phyloP scores from a whole-genome alignment of 2,113 vertebrate species.

The Anarhynchus alexandrinus region DNA sequence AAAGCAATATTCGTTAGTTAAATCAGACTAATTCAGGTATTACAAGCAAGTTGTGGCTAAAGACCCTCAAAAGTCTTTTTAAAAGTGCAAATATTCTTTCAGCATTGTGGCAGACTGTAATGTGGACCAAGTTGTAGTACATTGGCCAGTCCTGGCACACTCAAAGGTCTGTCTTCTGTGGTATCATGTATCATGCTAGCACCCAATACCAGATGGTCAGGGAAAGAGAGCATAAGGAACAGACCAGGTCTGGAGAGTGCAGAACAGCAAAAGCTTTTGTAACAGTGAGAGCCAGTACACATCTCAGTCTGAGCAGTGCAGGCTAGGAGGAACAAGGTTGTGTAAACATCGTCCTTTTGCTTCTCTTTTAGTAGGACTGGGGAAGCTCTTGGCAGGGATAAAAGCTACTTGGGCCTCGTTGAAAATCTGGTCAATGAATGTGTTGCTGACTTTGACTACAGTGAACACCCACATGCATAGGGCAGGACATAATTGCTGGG shows the following conservation, averaged over 20 bases:
- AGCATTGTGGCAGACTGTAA: background rate
- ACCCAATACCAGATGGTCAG: background rate
- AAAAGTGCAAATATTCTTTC: background rate
- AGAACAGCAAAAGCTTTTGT: background rate
- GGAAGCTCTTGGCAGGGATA: background rate
- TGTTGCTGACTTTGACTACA: background rate
- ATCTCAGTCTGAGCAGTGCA: background rate
- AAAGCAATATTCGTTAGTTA: background rate
- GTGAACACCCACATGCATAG: background rate
- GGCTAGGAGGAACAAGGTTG: background rate
- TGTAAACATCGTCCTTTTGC: background rate
- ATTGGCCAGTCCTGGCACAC: background rate
- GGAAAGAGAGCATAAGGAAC: accelerated
- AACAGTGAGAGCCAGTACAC: background rate
- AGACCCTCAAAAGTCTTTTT: background rate
- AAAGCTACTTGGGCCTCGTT: background rate
- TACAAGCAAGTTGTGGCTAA: background rate
- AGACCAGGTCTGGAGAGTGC: background rate
- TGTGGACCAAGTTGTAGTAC: background rate
- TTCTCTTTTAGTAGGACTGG: background rate
- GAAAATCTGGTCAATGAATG: background rate
- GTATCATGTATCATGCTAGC: background rate
- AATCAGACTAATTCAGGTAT: background rate
- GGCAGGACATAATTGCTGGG: background rate
- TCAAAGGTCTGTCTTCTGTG: background rate